Conservation (phyloP, 1,140 invertebrate genomes). For the Venturia canescens region DNA sequence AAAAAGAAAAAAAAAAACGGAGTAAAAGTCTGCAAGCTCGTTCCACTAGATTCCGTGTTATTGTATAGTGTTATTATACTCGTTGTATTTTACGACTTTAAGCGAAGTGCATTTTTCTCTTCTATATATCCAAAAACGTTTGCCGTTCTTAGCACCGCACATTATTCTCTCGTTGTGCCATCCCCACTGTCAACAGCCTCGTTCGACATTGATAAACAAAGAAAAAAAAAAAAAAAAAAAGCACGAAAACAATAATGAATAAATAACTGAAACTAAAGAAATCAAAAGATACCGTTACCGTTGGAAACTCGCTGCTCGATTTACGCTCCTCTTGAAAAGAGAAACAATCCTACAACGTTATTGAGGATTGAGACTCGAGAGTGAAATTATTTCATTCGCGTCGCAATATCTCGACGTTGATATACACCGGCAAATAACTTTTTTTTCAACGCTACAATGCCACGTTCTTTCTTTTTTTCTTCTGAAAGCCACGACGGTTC, state of each 20-base stretch:
- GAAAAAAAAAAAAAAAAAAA: conserved; percentile 12
- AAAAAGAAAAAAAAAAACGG: conserved; percentile 38
- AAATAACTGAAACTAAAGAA: neutral
- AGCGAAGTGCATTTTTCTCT: conserved; percentile 48
- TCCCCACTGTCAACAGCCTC: neutral
- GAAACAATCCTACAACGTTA: neutral
- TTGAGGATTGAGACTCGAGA: neutral
- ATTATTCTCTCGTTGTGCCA: neutral
- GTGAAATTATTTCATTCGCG: neutral
- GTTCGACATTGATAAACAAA: neutral
- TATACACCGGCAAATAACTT: neutral
- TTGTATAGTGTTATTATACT: conserved; percentile 58
- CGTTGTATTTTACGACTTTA: conserved; percentile 54
- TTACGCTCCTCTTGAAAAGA: neutral
- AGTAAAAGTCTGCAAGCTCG: conserved; percentile 51
- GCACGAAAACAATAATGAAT: no score
- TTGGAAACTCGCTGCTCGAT: conserved; percentile 26
- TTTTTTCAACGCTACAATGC: neutral
- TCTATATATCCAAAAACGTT: conserved; percentile 36
- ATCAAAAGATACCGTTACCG: neutral
- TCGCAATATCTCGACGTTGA: neutral
- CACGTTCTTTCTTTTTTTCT: no score
- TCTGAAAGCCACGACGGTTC: no score
- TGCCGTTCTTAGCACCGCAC: conserved; percentile 5
- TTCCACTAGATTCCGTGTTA: conserved; percentile 57